These are phyloP conservation scores for Coptodon bakossiorum DNA, from an alignment of 2,113 vertebrate species.

Conservation along the genomic window DNA sequence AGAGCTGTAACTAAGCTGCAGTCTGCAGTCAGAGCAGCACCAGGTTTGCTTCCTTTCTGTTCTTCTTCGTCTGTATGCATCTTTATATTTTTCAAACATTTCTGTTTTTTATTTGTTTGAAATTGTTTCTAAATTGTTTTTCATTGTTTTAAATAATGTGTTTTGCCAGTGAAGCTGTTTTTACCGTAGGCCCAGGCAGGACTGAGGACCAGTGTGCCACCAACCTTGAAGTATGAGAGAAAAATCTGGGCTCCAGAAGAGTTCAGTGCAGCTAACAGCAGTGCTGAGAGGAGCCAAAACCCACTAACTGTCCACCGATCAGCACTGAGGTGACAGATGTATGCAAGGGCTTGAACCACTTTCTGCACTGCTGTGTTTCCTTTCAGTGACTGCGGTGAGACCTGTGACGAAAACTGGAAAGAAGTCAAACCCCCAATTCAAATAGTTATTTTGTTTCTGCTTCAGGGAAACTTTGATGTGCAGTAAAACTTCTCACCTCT, in stretches of 20 bases:
- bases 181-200: fast-evolving
- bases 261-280: not conserved
- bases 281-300: not conserved
- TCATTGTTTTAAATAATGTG: fast-evolving
- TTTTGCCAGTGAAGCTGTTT: not conserved
- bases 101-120: not conserved
- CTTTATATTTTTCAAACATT: not conserved
- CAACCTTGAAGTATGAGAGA: not conserved
- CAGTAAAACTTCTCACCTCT: not conserved
- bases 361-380: fast-evolving
- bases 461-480: not conserved
- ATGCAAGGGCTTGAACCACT: fast-evolving
- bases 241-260: not conserved
- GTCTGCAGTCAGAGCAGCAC: not conserved
- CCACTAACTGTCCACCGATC: not conserved
- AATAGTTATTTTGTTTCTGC: not conserved
- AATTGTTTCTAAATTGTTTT: not conserved
- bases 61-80: not conserved
- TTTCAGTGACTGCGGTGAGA: fast-evolving
- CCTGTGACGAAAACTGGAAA: fast-evolving
- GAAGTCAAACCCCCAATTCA: not conserved
- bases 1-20: fast-evolving
- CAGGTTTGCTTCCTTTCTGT: not conserved
- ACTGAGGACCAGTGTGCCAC: fast-evolving
- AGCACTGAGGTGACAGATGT: not conserved